Conservation (phyloP, 2,888 invertebrate genomes). For the Pyrrhosoma nymphula region DNA sequence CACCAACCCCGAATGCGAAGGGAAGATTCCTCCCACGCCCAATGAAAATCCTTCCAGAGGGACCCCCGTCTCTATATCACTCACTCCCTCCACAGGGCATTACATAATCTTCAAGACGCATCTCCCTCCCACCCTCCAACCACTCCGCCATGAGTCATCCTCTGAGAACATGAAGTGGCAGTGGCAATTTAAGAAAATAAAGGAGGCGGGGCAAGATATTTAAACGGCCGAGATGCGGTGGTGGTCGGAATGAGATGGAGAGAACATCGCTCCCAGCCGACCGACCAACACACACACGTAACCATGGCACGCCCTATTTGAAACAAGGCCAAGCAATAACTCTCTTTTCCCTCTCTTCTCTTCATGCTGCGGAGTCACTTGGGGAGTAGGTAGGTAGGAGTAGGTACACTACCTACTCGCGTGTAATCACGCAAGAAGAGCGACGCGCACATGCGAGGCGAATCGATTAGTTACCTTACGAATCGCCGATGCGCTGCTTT, state of each 20-base stretch:
- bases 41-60: not conserved
- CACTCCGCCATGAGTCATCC: not conserved
- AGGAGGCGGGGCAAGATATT: not conserved
- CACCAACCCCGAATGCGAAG: not conserved
- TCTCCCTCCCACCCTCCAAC: not conserved
- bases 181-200: conserved; percentile 13
- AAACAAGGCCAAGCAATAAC: not conserved
- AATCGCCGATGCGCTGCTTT: not conserved
- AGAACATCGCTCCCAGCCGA: not conserved
- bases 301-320: not conserved
- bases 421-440: not conserved
- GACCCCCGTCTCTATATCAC: not conserved
- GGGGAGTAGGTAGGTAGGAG: not conserved
- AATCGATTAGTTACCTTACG: not conserved
- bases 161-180: not conserved
- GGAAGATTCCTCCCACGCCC: not conserved
- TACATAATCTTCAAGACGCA: not conserved
- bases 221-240: not conserved
- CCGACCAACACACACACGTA: not conserved
- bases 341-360: not conserved
- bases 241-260: not conserved
- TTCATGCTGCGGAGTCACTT: not conserved
- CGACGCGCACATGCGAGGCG: not conserved
- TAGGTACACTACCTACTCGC: not conserved
- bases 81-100: not conserved